Percentiles rank a stretch among this genome's conserved stretches.
phyloP scores from a whole-genome alignment of 2,888 invertebrate species.

The Aplocera efformata region DNA sequence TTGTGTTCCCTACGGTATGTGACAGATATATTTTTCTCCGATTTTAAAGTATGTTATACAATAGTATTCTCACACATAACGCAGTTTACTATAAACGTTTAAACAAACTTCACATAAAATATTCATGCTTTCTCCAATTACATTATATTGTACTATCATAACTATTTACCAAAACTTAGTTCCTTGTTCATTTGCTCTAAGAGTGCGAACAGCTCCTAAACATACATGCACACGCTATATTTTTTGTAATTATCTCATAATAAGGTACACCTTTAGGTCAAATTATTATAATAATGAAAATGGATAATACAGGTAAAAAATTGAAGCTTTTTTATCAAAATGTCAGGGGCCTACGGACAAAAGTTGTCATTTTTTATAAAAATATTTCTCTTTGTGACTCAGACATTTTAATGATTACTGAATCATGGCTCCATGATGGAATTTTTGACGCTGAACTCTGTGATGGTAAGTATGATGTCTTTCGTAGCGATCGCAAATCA shows the following conservation, averaged over 20 bases:
- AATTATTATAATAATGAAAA: neutral
- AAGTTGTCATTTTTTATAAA: conserved; percentile 12
- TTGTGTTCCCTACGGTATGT: too few relatives aligned
- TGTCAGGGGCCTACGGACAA: conserved; percentile 16
- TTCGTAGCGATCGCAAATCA: conserved; percentile 5
- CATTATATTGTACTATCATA: too few relatives aligned
- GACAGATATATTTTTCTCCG: too few relatives aligned
- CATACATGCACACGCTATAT: neutral
- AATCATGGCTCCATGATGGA: conserved; percentile 11
- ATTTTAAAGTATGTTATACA: too few relatives aligned
- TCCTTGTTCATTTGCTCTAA: too few relatives aligned
- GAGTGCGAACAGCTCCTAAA: too few relatives aligned
- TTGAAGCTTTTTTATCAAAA: too few relatives aligned
- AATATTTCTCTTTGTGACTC: conserved; percentile 3
- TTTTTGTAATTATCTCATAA: neutral
- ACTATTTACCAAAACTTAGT: too few relatives aligned
- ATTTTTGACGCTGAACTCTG: conserved; percentile 8
- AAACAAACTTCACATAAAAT: too few relatives aligned
- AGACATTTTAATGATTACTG: conserved; percentile 8
- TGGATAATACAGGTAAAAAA: conserved; percentile 5
- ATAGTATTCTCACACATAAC: too few relatives aligned
- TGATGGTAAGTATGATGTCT: conserved; percentile 1
- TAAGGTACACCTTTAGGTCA: neutral
- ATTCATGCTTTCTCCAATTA: too few relatives aligned
- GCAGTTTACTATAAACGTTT: too few relatives aligned